Evolutionary conservation across 2,888 invertebrate genomes (phyloP), one percentile per base, ranked within the genome.

Genomic region (Philonicus albiceps): DNA sequence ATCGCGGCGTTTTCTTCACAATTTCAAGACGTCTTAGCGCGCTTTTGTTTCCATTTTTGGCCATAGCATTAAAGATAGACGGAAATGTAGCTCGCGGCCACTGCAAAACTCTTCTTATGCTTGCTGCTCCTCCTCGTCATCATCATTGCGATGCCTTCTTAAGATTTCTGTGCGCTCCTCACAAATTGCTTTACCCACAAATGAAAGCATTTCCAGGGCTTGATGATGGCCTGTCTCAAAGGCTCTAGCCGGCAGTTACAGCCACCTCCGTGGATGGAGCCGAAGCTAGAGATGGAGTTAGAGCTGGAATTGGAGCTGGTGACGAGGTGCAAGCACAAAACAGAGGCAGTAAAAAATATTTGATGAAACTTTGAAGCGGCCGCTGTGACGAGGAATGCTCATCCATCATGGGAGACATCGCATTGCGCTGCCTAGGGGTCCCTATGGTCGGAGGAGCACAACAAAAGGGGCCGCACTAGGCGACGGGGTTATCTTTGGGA

Each of bases 41-140:
- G 22, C 49, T 78, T 49, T 78, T 78, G 49, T 78, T 78, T 78
- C 78, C 78, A 78, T 78, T 43, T 78, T 78, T 22, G 78, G 49
- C 27, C 22, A 78, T 78, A 6, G 64, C 64, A 64, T 64, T 27
- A 64, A 64, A 64, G 64, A 64, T 64, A 64, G 64, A 64, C 64
- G 64, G 64, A 64, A 64, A 64, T 64, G 64, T 22, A 64, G 64
- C 64, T 64, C 64, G 64, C 64, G 64, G 64, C 27, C 64, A 64
- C 27, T 22, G 11, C 27, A 64, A 64, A 64, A 49, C n/a, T 49
- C 49, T 27, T 64, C 22, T 64, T 22, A 1, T 22, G 64, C 11
- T n/a, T n/a, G 43, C 43, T 40, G 49, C 22, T 40, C 1, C 64
- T 64, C 7, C 64, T 64, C 64, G 2, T 64, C 64, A 64, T 22